A percentile compares a stretch with the other conserved stretches of the same genome.
phyloP scores from a whole-genome alignment of 2,113 vertebrate genomes.

The Pteruthius melanotis region DNA sequence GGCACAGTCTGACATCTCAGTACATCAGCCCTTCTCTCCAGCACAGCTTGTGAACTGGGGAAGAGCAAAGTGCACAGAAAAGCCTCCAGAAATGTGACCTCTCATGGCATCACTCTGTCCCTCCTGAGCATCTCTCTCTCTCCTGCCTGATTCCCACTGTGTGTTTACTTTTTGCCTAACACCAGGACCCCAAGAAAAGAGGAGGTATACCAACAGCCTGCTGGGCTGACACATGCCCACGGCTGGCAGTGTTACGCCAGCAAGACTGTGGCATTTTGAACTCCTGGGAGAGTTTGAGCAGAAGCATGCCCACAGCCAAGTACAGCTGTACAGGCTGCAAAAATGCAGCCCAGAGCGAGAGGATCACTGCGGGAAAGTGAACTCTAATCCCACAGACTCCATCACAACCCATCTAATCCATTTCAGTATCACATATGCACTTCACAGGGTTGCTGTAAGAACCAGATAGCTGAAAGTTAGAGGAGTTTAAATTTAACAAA shows the following conservation, averaged over 20 bases:
- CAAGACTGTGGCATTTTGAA: not conserved
- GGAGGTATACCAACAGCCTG: not conserved
- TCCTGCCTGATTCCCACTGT: rapidly evolving
- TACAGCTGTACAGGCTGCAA: not conserved
- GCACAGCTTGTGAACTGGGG: not conserved
- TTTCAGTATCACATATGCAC: not conserved
- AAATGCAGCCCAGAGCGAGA: not conserved
- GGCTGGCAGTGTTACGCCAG: not conserved
- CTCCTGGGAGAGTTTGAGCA: not conserved
- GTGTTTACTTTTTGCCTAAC: not conserved
- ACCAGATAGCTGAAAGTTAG: not conserved
- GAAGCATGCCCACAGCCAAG: not conserved
- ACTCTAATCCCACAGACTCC: not conserved
- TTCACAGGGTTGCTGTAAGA: not conserved
- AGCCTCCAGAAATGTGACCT: not conserved
- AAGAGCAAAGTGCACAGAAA: not conserved
- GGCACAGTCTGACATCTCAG: not conserved
- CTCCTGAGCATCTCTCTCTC: not conserved
- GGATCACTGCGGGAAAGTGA: not conserved
- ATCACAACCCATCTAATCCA: not conserved
- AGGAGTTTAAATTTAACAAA: not conserved
- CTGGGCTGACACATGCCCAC: not conserved
- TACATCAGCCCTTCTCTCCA: not conserved
- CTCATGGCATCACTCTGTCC: not conserved
- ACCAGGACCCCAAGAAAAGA: not conserved